Percentiles rank a stretch among this genome's conserved stretches.
Evolutionary conservation across 2,113 vertebrate species (phyloP).

Genomic region (Mobula hypostoma): DNA sequence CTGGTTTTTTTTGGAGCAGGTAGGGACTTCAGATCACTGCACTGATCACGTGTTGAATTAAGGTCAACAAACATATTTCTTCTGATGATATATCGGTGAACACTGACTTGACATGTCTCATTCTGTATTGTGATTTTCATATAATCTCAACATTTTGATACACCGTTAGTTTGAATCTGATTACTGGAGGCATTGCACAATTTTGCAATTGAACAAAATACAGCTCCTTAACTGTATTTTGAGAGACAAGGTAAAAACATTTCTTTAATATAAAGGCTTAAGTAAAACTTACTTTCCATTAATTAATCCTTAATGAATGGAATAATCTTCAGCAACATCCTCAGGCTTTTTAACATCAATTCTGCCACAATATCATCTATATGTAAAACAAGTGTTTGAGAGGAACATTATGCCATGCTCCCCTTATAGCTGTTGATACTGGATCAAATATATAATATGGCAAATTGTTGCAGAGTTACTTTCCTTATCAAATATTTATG

Average conservation of each 20-base stretch:
- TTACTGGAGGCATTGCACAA: background rate
- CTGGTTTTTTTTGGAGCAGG: no score
- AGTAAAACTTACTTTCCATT: background rate
- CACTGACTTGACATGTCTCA: background rate
- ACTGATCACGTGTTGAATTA: background rate
- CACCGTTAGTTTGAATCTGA: background rate
- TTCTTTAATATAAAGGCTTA: background rate
- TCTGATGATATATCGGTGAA: background rate
- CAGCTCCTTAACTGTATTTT: no score
- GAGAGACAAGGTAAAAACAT: background rate
- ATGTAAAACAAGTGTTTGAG: conserved; percentile 15
- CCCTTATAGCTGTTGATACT: conserved; percentile 13
- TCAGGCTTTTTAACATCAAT: conserved; percentile 9
- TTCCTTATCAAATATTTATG: conserved; percentile 32
- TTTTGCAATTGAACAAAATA: background rate
- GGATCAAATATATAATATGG: conserved; percentile 19
- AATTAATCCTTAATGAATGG: background rate
- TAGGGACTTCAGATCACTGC: background rate
- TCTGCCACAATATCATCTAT: background rate
- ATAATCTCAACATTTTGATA: background rate
- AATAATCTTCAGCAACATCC: background rate
- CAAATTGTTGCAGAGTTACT: conserved; percentile 21
- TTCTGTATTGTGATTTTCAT: background rate
- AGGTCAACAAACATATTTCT: background rate
- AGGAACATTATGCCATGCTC: background rate